These are phyloP conservation scores for Andrena praecox DNA, from an alignment of 2,888 invertebrate species.

Conservation along the genomic window DNA sequence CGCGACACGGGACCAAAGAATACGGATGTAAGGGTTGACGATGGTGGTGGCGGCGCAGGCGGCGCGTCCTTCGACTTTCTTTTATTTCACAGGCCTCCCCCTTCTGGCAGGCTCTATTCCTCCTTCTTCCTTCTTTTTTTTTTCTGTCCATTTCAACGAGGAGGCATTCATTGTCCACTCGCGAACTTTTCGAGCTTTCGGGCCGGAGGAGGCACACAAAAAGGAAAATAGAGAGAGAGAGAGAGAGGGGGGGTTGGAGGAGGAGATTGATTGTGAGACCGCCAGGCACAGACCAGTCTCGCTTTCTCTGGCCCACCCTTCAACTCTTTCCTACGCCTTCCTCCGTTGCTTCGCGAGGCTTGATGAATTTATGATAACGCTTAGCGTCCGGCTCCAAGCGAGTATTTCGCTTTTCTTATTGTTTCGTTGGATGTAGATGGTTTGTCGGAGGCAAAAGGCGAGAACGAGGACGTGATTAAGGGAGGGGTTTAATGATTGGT, in stretches of 20 bases:
- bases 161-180: conserved; percentile 69
- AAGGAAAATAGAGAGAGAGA: conserved; percentile 5
- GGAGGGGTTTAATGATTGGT: not conserved
- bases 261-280: conserved; percentile 65
- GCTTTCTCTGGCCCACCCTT: conserved; percentile 14
- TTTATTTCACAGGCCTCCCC: conserved; percentile 36
- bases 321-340: not conserved
- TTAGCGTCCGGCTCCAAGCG: conserved; percentile 31
- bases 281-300: conserved; percentile 44
- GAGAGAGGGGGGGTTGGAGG: not conserved
- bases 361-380: conserved; percentile 64
- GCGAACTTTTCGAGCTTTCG: conserved; percentile 63
- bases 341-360: conserved; percentile 23
- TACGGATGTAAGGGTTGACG: not conserved
- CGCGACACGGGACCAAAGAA: conserved; percentile 30
- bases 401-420: conserved; percentile 3
- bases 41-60: not conserved
- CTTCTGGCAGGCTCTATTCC: not conserved
- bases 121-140: conserved; percentile 18
- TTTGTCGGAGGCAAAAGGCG: not conserved
- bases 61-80: conserved; percentile 43
- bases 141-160: conserved; percentile 30
- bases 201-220: conserved; percentile 4
- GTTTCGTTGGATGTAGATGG: not conserved
- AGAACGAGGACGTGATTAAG: not conserved